phyloP scores from a whole-genome alignment of 1,140 invertebrate genomes.

The Cotesia vestalis region DNA sequence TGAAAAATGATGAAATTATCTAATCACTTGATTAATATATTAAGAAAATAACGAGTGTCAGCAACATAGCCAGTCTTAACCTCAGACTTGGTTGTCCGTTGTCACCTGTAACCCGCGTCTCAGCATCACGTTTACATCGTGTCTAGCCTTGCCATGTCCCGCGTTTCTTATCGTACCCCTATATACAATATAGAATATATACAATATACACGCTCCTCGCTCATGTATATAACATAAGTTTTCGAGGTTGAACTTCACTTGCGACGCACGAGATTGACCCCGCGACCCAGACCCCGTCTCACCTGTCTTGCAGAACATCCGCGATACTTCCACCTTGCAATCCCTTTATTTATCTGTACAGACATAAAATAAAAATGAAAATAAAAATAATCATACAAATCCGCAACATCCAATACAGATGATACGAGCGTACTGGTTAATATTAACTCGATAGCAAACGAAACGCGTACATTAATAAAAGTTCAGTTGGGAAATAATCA shows the following conservation, averaged over 20 bases:
- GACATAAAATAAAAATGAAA: constrained; percentile 3
- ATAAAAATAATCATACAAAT: not conserved
- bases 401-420: not conserved
- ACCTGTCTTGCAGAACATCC: not conserved
- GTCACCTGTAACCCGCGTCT: too few species aligned
- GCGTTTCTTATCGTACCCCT: too few species aligned
- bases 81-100: too few species aligned
- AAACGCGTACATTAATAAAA: not conserved
- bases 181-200: not conserved
- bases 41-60: too few species aligned
- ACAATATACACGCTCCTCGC: not conserved
- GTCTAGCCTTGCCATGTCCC: too few species aligned
- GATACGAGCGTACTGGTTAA: constrained; percentile 1
- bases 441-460: too few species aligned
- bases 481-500: constrained; percentile 12
- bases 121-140: too few species aligned
- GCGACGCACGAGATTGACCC: constrained; percentile 1
- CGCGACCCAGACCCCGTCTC: constrained; percentile 15
- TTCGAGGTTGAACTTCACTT: not conserved
- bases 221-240: not conserved
- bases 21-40: too few species aligned
- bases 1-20: too few species aligned
- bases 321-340: not conserved
- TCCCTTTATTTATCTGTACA: not conserved
- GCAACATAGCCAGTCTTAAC: too few species aligned